Base-by-base conservation (phyloP, 2,888 invertebrate genomes). In the Ichneumoninae sp. region DNA sequence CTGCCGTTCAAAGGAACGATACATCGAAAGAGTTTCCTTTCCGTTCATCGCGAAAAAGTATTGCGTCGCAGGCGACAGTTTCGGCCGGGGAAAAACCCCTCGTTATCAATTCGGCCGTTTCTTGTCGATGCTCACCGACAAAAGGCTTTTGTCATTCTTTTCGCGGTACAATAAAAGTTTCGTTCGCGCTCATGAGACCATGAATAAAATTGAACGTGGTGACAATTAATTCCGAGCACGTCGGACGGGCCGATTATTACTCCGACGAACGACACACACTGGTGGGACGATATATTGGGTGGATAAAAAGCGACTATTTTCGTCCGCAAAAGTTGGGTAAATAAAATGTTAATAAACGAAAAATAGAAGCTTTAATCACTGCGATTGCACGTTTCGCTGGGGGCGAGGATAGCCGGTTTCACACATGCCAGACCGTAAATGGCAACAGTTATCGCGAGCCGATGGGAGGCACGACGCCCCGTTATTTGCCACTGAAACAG, bases 121-220 rank as follows among this genome's bases (percentile, higher is more conserved):
- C 57, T 57, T 57, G 26, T 26, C 57, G 57, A 13, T 57, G 57
- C 2, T 10, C 57, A 57, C 22, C 57, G 57, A 26, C 57, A 57
- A 26, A 57, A 26, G 22, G 57, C 26, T 57, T 57, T 3, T 13
- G 22, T 52, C n/a, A 22, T 57, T 57, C 19, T 57, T 26, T 26
- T 26, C 26, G 57, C 0, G 26, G 26, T 26, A 26, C 26, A 57
- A 57, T 57, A 26, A 57, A 57, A 57, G 10, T 26, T 33, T n/a
- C 44, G 73, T 74, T 47, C 47, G 19, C 74, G 60, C 74, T 47
- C n/a, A 33, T 50, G 30, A 63, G 60, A 74, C 74, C 63, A 19
- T 63, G 74, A 74, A 63, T 50, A 63, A 74, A 63, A 74, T 63
- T 74, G 30, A 63, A 33, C 13, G 40, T 30, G 33, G 33, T 50